These are phyloP conservation scores for Spodoptera picta DNA, from an alignment of 2,888 invertebrate genomes.

Conservation along the genomic window DNA sequence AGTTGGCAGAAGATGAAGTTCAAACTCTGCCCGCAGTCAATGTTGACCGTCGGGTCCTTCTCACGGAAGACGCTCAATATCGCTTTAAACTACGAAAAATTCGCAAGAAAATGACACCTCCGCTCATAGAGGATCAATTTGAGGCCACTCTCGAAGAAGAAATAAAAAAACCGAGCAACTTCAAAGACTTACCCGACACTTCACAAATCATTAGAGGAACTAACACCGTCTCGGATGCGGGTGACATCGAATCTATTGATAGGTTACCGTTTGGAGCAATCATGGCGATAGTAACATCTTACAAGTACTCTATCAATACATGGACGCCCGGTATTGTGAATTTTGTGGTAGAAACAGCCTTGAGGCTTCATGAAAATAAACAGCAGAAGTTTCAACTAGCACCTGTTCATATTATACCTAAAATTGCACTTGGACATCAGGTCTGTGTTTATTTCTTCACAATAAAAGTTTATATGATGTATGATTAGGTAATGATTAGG, in stretches of 20 bases:
- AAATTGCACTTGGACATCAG: constrained; percentile 88
- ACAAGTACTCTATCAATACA: constrained; percentile 88
- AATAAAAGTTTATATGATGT: not conserved
- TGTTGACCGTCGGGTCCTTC: constrained; percentile 75
- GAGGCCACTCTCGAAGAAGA: constrained; percentile 83
- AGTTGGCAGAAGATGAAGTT: constrained; percentile 74
- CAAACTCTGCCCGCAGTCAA: constrained; percentile 68
- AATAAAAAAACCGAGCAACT: constrained; percentile 88
- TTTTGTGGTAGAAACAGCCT: constrained; percentile 86
- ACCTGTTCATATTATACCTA: constrained; percentile 89
- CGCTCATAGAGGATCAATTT: constrained; percentile 68
- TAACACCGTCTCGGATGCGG: constrained; percentile 71
- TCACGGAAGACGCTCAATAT: constrained; percentile 77
- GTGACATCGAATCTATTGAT: constrained; percentile 61
- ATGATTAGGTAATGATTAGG: not conserved
- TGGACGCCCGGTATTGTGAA: constrained; percentile 90
- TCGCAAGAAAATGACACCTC: constrained; percentile 75
- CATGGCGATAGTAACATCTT: constrained; percentile 89
- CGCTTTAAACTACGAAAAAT: constrained; percentile 79
- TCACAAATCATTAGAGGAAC: constrained; percentile 89
- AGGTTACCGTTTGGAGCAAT: constrained; percentile 88
- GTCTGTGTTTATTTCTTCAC: constrained; percentile 55
- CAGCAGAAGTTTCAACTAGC: constrained; percentile 81
- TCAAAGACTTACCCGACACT: constrained; percentile 88
- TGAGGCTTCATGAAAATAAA: constrained; percentile 79